A percentile compares a stretch with the other conserved stretches of the same genome.
These are phyloP conservation scores for Brassicogethes aeneus DNA, from an alignment of 2,888 invertebrate species.

Conservation along the genomic window DNA sequence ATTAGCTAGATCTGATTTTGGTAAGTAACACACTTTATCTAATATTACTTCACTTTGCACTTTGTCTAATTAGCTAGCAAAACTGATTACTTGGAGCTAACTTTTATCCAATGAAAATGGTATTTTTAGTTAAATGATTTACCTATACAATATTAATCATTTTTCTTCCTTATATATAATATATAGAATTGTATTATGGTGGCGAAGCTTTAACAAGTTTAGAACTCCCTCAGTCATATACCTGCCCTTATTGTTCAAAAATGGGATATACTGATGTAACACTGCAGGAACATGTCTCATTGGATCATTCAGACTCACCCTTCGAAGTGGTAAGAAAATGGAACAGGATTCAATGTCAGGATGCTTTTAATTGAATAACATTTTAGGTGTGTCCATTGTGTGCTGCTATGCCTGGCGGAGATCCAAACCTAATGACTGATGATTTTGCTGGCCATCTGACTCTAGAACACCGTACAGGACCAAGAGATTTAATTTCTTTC, in stretches of 20 bases:
- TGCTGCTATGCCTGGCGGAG: constrained; percentile 92
- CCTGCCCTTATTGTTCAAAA: constrained; percentile 94
- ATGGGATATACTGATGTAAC: constrained; percentile 93
- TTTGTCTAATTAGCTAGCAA: background rate
- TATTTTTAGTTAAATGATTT: background rate
- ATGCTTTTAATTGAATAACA: background rate
- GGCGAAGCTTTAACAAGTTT: constrained; percentile 83
- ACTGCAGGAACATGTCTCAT: constrained; percentile 82
- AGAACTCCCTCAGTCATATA: constrained; percentile 92
- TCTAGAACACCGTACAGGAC: constrained; percentile 73
- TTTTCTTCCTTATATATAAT: background rate
- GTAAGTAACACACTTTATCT: constrained; percentile 42
- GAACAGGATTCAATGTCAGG: background rate
- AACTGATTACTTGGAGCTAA: too few relatives aligned
- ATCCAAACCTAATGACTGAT: constrained; percentile 96
- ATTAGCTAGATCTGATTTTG: constrained; percentile 92
- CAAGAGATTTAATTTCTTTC: constrained; percentile 87
- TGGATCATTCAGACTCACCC: constrained; percentile 86
- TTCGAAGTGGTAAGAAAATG: constrained; percentile 68
- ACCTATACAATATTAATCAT: background rate
- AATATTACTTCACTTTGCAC: background rate
- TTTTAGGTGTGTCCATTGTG: constrained; percentile 90
- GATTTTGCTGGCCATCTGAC: constrained; percentile 96
- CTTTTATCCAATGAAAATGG: too few relatives aligned
- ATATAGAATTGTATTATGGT: constrained; percentile 84